phyloP scores from a whole-genome alignment of 2,888 invertebrate genomes.

The Cyrtodaria siliqua region DNA sequence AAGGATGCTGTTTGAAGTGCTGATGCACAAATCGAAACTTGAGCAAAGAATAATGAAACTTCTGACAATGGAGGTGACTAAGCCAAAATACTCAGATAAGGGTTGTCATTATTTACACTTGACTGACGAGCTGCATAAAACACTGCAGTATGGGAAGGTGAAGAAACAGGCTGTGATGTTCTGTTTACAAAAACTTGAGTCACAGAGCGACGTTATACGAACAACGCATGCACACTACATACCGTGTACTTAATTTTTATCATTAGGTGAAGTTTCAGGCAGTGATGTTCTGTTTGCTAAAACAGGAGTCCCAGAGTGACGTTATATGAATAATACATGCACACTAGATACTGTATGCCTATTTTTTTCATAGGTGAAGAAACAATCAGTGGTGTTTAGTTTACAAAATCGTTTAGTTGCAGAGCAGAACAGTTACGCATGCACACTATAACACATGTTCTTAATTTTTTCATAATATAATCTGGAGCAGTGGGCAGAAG shows the following conservation, averaged over 20 bases:
- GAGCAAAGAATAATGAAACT: constrained; percentile 54
- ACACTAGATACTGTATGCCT: constrained; percentile 51
- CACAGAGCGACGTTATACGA: constrained; percentile 72
- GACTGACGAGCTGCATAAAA: constrained; percentile 64
- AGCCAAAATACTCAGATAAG: constrained; percentile 65
- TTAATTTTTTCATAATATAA: too few relatives aligned
- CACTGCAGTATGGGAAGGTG: constrained; percentile 66
- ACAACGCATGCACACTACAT: constrained; percentile 59
- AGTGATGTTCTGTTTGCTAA: constrained; percentile 67
- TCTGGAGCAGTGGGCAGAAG: too few relatives aligned
- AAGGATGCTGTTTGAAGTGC: constrained; percentile 51
- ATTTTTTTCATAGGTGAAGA: too few relatives aligned
- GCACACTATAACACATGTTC: too few relatives aligned
- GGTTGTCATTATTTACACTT: constrained; percentile 75
- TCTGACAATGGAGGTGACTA: constrained; percentile 56
- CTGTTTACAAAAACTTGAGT: constrained; percentile 73
- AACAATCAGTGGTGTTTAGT: too few relatives aligned
- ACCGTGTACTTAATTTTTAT: too few relatives aligned
- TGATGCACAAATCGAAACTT: constrained; percentile 54
- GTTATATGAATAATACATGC: constrained; percentile 66
- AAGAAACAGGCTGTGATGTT: constrained; percentile 61
- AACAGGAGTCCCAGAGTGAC: constrained; percentile 73
- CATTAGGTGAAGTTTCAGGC: constrained; percentile 59
- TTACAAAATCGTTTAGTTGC: too few relatives aligned
- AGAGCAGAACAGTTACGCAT: too few relatives aligned